Conservation (phyloP, 2,888 invertebrate genomes). For the Lysandra bellargus region DNA sequence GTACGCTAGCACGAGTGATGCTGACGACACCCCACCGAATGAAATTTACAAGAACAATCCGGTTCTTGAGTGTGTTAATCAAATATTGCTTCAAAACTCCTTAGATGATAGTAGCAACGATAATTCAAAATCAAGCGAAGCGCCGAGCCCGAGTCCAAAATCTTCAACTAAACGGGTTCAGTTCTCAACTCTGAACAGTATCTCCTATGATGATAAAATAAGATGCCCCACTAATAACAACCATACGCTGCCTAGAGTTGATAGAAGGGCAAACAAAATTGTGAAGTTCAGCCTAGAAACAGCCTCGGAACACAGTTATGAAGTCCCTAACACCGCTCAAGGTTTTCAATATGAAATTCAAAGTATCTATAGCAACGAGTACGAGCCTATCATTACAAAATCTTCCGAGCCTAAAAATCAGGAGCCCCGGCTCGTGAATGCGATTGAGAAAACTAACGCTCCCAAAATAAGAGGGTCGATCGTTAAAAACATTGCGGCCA, state of each 20-base stretch:
- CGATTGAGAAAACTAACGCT: slow-evolving; percentile 56
- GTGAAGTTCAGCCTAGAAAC: slow-evolving; percentile 77
- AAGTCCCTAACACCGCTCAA: slow-evolving; percentile 80
- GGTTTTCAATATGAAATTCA: slow-evolving; percentile 79
- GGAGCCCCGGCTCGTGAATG: slow-evolving; percentile 54
- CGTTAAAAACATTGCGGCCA: slow-evolving; percentile 75
- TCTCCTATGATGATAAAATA: slow-evolving; percentile 75
- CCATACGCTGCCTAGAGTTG: slow-evolving; percentile 66
- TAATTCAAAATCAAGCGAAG: slow-evolving; percentile 72
- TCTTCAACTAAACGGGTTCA: slow-evolving; percentile 80
- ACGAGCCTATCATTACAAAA: slow-evolving; percentile 85
- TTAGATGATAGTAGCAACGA: slow-evolving; percentile 80
- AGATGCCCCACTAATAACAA: slow-evolving; percentile 54
- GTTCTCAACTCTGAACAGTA: slow-evolving; percentile 83
- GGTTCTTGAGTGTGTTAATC: slow-evolving; percentile 92
- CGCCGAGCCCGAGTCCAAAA: slow-evolving; percentile 75
- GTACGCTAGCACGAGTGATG: slow-evolving; percentile 90
- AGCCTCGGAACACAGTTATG: slow-evolving; percentile 81
- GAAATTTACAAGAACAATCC: slow-evolving; percentile 90
- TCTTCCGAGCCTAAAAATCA: slow-evolving; percentile 60
- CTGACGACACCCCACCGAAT: slow-evolving; percentile 85
- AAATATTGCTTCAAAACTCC: slow-evolving; percentile 88
- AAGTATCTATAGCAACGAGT: slow-evolving; percentile 88
- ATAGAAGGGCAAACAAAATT: slow-evolving; percentile 75
- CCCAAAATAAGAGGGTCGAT: slow-evolving; percentile 76